Evolutionary conservation across 2,888 invertebrate genomes (phyloP), one percentile per base, ranked within the genome.

Genomic region (Priapulus caudatus): DNA sequence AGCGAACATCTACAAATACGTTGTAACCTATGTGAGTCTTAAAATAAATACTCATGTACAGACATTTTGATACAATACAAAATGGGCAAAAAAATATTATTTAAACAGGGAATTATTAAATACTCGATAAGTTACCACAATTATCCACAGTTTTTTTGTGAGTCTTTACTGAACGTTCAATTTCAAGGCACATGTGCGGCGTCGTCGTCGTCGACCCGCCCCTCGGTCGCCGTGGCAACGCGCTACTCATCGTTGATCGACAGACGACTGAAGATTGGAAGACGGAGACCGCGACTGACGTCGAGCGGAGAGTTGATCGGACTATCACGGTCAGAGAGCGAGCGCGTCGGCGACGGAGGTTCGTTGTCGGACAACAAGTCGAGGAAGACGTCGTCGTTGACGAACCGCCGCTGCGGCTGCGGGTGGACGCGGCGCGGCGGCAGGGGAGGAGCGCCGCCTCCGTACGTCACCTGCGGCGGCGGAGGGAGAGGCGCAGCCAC

Each of bases 231-330:
- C n/a, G n/a, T n/a, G n/a, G n/a, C n/a, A n/a, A n/a, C n/a, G n/a
- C n/a, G n/a, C n/a, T n/a, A n/a, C 10, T 33, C 33, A n/a, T 33
- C 33, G 33, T n/a, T 33, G 10, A 33, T 33, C 10, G 33, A 33
- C 10, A 33, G 33, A 33, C 59, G 56, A 46, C 53, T 56, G 54
- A 59, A 59, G 23, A 59, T 55, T n/a, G 59, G 59, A 46, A 59
- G 50, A 15, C 59, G 56, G 2, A 59, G 45, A 23, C 22, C 53
- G 10, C 54, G 45, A 23, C 51, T 56, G 5, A 53, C 50, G 50
- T 57, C 57, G 53, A 58, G 47, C n/a, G 59, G 52, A 22, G 52
- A 54, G 43, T 50, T 56, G 33, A 33, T 33, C n/a, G 33, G 33
- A n/a, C 33, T 33, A n/a, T 33, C 33, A 10, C 33, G 10, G n/a